These are phyloP conservation scores for Mythimna loreyi DNA, from an alignment of 2,888 invertebrate genomes.

Conservation along the genomic window DNA sequence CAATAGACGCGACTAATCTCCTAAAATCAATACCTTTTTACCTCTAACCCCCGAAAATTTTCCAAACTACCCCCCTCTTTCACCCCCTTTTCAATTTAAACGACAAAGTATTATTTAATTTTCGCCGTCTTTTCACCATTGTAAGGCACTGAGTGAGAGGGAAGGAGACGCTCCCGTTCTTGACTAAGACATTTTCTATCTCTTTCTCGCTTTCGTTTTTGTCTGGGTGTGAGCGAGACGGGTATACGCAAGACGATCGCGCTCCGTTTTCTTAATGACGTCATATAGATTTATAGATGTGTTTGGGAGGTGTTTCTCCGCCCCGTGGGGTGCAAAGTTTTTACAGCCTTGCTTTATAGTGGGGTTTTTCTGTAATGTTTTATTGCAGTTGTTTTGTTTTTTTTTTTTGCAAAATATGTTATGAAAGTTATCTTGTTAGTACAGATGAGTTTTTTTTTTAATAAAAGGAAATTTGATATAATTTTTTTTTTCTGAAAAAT, in stretches of 20 bases:
- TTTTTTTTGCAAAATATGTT: slow-evolving; percentile 25
- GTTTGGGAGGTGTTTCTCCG: slow-evolving; percentile 71
- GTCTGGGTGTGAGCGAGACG: slow-evolving; percentile 75
- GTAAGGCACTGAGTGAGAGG: slow-evolving; percentile 84
- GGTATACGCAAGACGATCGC: slow-evolving; percentile 84
- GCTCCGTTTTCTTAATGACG: slow-evolving; percentile 89
- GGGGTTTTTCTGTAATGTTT: slow-evolving; percentile 64
- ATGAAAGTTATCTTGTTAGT: slow-evolving; percentile 41
- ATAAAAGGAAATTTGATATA: not conserved
- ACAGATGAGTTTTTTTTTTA: slow-evolving; percentile 16
- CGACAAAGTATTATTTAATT: slow-evolving; percentile 91
- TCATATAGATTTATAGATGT: slow-evolving; percentile 90
- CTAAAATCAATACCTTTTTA: slow-evolving; percentile 90
- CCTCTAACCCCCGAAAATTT: slow-evolving; percentile 86
- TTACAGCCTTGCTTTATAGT: slow-evolving; percentile 77
- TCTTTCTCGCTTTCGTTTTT: slow-evolving; percentile 71
- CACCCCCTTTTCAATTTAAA: slow-evolving; percentile 85
- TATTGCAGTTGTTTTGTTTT: slow-evolving; percentile 42
- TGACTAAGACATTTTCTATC: slow-evolving; percentile 81
- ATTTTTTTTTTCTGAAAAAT: not conserved
- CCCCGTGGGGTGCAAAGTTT: slow-evolving; percentile 82
- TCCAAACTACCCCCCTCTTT: slow-evolving; percentile 80
- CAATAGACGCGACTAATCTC: slow-evolving; percentile 81
- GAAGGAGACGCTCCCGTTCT: slow-evolving; percentile 74
- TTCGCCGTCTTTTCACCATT: slow-evolving; percentile 89